Conservation (phyloP, 2,113 vertebrate species). For the Ammodytes marinus region DNA sequence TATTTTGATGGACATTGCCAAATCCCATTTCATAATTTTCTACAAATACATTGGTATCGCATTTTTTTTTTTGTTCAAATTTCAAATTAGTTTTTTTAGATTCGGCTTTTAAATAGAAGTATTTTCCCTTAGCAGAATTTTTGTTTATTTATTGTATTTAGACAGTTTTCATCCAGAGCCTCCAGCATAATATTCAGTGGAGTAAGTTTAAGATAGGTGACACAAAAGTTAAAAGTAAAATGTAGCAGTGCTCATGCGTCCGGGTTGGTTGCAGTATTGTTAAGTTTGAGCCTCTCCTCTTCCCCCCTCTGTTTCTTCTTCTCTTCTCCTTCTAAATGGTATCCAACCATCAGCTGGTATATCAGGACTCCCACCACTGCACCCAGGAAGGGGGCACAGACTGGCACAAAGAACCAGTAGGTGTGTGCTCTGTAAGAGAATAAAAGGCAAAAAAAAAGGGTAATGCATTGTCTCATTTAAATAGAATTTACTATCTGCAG, state of each 20-base stretch:
- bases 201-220: background rate
- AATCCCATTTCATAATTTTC: too few relatives aligned
- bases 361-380: conserved; percentile 85
- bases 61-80: too few relatives aligned
- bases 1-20: too few relatives aligned
- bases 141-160: too few relatives aligned
- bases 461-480: background rate
- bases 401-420: conserved; percentile 91
- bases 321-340: conserved; percentile 84
- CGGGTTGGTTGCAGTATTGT: conserved; percentile 84
- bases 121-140: too few relatives aligned
- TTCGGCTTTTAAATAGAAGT: too few relatives aligned
- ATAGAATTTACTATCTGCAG: background rate
- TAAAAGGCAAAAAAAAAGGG: background rate
- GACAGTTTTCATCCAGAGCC: too few relatives aligned
- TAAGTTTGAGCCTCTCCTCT: conserved; percentile 85
- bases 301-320: conserved; percentile 72
- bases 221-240: background rate
- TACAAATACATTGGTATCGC: too few relatives aligned
- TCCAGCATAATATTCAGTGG: too few relatives aligned
- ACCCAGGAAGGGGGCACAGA: conserved; percentile 90
- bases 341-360: conserved; percentile 92
- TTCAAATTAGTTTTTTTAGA: too few relatives aligned
- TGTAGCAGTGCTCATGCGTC: background rate
- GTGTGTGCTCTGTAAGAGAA: conserved; percentile 75